Percentiles rank a stretch among this genome's conserved stretches.
phyloP scores from a whole-genome alignment of 1,140 invertebrate genomes.

The Carcinoscorpius rotundicauda region DNA sequence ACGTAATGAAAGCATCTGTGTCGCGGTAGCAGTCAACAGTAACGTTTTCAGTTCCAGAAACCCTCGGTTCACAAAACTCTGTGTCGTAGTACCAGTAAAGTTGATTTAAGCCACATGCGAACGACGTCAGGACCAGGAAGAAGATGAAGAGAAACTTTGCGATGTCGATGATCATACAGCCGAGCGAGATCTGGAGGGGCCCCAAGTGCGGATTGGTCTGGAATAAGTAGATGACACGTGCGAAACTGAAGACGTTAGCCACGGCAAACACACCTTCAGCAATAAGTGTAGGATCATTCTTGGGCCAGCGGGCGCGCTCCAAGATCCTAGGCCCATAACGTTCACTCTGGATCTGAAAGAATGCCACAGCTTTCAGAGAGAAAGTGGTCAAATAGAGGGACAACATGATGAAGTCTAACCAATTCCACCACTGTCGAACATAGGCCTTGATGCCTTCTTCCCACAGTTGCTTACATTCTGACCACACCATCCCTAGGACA shows the following conservation, averaged over 20 bases:
- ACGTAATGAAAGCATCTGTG: slow-evolving; percentile 31
- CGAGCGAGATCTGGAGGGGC: slow-evolving; percentile 45
- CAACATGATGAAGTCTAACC: slow-evolving; percentile 45
- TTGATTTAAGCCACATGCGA: slow-evolving; percentile 39
- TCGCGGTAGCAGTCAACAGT: slow-evolving; percentile 24
- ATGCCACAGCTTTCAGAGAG: slow-evolving; percentile 40
- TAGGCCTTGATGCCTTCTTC: slow-evolving; percentile 43
- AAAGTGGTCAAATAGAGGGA: slow-evolving; percentile 43
- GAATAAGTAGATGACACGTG: slow-evolving; percentile 45
- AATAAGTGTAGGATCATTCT: slow-evolving; percentile 30
- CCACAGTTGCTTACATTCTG: slow-evolving; percentile 46
- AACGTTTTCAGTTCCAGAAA: slow-evolving; percentile 24
- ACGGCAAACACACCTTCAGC: slow-evolving; percentile 43
- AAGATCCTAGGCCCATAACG: slow-evolving; percentile 12
- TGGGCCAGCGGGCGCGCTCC: slow-evolving; percentile 26
- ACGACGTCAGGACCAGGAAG: slow-evolving; percentile 33
- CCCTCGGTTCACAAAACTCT: slow-evolving; percentile 21
- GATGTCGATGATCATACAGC: slow-evolving; percentile 43
- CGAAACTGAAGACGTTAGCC: slow-evolving; percentile 45
- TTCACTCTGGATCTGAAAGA: slow-evolving; percentile 30
- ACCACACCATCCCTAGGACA: slow-evolving; percentile 40
- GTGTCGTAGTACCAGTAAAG: slow-evolving; percentile 44
- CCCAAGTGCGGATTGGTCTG: slow-evolving; percentile 46
- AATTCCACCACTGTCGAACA: slow-evolving; percentile 45
- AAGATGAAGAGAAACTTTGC: slow-evolving; percentile 41